Evolutionary conservation across 2,113 vertebrate genomes (phyloP).

Genomic region (Pogona vitticeps): DNA sequence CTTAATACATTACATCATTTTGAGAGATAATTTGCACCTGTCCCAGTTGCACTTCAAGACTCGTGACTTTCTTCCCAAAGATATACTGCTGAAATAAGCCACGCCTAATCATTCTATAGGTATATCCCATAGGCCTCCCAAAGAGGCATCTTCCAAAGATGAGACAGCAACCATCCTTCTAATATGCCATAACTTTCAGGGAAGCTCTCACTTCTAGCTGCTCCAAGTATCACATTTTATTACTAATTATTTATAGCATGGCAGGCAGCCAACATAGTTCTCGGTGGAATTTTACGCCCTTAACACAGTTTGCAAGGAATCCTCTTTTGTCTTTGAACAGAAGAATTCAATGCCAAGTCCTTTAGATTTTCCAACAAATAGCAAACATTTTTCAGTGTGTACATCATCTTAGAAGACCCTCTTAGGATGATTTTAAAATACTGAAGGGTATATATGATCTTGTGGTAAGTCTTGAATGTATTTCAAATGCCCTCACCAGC

Average conservation of each 20-base stretch:
- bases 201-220: slow-evolving; percentile 38
- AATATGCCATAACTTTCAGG: slow-evolving; percentile 23
- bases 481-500: slow-evolving; percentile 9
- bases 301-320: slow-evolving; percentile 32
- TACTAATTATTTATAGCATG: slow-evolving; percentile 54
- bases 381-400: slow-evolving; percentile 37
- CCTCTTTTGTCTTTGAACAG: slow-evolving; percentile 41
- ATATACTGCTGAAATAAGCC: neutral
- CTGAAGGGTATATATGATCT: slow-evolving; percentile 20
- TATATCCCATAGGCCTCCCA: neutral
- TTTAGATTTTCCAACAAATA: slow-evolving; percentile 28
- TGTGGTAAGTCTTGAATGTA: slow-evolving; percentile 17
- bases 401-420: slow-evolving; percentile 39
- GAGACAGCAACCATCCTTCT: neutral
- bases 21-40: neutral
- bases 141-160: neutral
- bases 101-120: slow-evolving; percentile 27
- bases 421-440: slow-evolving; percentile 38
- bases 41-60: neutral
- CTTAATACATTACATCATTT: neutral
- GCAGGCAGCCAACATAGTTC: slow-evolving; percentile 52
- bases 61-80: neutral
- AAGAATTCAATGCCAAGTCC: slow-evolving; percentile 44
- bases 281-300: slow-evolving; percentile 32
- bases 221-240: slow-evolving; percentile 45